These are phyloP conservation scores for Cyrtorhinus lividipennis DNA, from an alignment of 1,140 invertebrate species.

Conservation along the genomic window DNA sequence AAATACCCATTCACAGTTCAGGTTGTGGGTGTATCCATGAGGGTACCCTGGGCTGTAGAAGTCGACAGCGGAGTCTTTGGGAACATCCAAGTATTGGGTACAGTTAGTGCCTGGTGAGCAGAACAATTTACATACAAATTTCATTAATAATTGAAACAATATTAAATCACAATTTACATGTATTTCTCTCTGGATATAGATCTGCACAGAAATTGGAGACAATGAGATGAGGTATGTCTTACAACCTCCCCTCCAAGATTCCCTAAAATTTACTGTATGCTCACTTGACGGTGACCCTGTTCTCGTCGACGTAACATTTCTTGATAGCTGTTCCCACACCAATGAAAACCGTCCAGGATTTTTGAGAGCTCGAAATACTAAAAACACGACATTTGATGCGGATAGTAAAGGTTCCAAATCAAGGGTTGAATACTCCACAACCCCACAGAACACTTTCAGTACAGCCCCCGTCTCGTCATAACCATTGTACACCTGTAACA, in stretches of 20 bases:
- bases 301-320: neutral
- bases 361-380: neutral
- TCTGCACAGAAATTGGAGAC: neutral
- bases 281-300: neutral
- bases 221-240: neutral
- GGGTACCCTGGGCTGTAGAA: slow-evolving; percentile 69
- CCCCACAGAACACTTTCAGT: neutral
- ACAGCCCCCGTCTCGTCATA: neutral
- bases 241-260: neutral
- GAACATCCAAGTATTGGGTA: neutral
- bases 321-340: neutral
- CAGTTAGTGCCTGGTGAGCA: neutral
- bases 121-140: neutral
- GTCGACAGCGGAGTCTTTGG: neutral
- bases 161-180: neutral
- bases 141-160: neutral
- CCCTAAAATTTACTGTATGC: neutral
- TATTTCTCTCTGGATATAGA: neutral
- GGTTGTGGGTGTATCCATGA: slow-evolving; percentile 44
- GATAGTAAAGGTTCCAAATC: neutral
- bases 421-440: neutral
- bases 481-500: neutral
- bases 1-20: slow-evolving; percentile 63
- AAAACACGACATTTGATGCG: neutral
- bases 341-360: neutral